A percentile compares a stretch with the other conserved stretches of the same genome.
These are phyloP conservation scores for Labrus mixtus DNA, from an alignment of 2,113 vertebrate species.

Conservation along the genomic window DNA sequence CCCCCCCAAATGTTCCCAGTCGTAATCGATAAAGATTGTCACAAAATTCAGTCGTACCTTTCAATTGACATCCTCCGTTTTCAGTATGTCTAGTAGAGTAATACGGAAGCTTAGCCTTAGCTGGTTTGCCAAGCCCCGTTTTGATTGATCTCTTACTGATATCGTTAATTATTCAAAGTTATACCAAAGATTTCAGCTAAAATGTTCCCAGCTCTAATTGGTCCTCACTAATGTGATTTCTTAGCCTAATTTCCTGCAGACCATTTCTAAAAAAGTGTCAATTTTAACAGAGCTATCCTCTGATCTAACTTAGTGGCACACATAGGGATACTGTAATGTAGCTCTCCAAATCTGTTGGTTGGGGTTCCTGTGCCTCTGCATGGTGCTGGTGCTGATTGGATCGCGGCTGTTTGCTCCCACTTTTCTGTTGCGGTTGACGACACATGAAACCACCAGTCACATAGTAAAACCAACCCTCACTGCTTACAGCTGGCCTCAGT, in stretches of 20 bases:
- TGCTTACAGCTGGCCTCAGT: conserved; percentile 53
- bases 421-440: conserved; percentile 99
- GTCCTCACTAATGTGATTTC: neutral
- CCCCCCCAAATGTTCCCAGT: conserved; percentile 37
- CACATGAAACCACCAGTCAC: conserved; percentile 99
- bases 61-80: neutral
- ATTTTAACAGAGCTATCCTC: conserved; percentile 2
- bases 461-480: conserved; percentile 91
- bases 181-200: neutral
- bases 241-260: neutral
- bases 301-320: conserved; percentile 8
- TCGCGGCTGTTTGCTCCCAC: conserved; percentile 99
- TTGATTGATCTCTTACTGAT: neutral
- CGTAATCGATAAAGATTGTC: neutral
- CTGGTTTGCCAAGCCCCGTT: conserved; percentile 9
- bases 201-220: conserved; percentile 21
- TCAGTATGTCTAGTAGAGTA: neutral
- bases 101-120: neutral
- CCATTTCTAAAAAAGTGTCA: neutral
- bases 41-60: neutral
- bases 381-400: conserved; percentile 96
- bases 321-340: conserved; percentile 6
- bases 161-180: neutral
- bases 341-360: conserved; percentile 27
- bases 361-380: conserved; percentile 94